Evolutionary conservation across 2,797 vertebrate genomes (phyloP).

Genomic region (Acrossocheilus wenchowensis): DNA sequence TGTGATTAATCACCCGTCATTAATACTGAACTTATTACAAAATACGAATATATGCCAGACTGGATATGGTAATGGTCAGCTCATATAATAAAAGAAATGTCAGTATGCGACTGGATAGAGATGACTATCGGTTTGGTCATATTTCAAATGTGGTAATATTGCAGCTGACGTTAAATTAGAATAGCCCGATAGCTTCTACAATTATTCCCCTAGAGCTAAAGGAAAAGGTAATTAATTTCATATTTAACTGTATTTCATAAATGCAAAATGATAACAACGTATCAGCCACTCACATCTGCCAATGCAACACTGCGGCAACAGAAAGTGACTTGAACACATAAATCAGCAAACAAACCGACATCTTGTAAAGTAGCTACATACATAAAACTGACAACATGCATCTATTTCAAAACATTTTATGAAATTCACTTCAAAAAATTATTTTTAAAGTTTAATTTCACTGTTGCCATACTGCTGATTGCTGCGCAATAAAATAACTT

Average conservation of each 20-base stretch:
- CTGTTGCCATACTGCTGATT: neutral
- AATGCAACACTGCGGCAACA: constrained; percentile 63
- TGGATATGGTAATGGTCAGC: constrained; percentile 49
- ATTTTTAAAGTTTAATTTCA: neutral
- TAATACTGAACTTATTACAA: constrained; percentile 53
- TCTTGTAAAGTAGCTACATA: neutral
- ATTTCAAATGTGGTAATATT: constrained; percentile 40
- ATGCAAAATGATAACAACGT: constrained; percentile 71
- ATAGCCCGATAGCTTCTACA: constrained; percentile 31
- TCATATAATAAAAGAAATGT: constrained; percentile 50
- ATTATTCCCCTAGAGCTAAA: constrained; percentile 28
- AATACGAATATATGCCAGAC: constrained; percentile 46
- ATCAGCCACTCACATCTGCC: constrained; percentile 61
- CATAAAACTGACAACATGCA: neutral
- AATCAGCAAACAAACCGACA: constrained; percentile 64
- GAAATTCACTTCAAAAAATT: neutral
- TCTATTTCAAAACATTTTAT: neutral
- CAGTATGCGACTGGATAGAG: constrained; percentile 27
- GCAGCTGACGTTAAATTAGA: constrained; percentile 46
- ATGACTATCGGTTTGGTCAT: constrained; percentile 50
- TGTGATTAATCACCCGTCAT: constrained; percentile 56
- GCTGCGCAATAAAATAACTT: neutral
- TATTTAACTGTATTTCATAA: constrained; percentile 54
- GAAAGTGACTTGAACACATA: constrained; percentile 63
- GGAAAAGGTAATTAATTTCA: constrained; percentile 14